Conservation (phyloP, 2,888 invertebrate species). For the Endotricha flammealis region DNA sequence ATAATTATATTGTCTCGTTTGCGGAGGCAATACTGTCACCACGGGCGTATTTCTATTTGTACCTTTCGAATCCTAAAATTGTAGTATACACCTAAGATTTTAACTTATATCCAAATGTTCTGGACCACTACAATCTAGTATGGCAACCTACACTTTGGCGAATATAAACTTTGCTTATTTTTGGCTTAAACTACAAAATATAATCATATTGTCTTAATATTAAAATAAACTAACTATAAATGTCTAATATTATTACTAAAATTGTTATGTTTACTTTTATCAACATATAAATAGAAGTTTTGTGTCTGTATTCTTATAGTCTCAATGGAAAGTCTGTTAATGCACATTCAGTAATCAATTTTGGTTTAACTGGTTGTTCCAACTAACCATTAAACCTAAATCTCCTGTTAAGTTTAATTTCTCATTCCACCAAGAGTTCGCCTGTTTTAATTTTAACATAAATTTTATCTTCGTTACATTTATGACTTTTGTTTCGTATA, state of each 20-base stretch:
- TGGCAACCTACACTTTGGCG: slow-evolving; percentile 76
- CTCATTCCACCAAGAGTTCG: slow-evolving; percentile 49
- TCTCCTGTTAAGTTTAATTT: too few relatives aligned
- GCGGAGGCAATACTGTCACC: too few relatives aligned
- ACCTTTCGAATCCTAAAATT: neutral
- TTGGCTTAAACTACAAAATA: slow-evolving; percentile 39
- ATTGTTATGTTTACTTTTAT: too few relatives aligned
- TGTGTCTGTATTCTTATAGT: too few relatives aligned
- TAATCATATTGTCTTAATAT: slow-evolving; percentile 21
- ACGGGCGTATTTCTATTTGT: too few relatives aligned
- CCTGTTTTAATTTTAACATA: slow-evolving; percentile 66
- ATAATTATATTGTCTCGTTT: too few relatives aligned
- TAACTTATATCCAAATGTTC: too few relatives aligned
- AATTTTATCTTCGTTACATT: slow-evolving; percentile 53
- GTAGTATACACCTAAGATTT: slow-evolving; percentile 23
- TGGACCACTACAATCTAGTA: slow-evolving; percentile 59
- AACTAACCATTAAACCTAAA: too few relatives aligned
- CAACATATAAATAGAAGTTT: too few relatives aligned
- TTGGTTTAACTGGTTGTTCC: too few relatives aligned
- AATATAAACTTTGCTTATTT: slow-evolving; percentile 47
- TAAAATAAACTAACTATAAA: slow-evolving; percentile 4
- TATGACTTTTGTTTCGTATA: slow-evolving; percentile 34
- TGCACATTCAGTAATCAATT: too few relatives aligned
- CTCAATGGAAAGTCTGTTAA: too few relatives aligned
- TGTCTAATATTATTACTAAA: slow-evolving; percentile 5